Base-by-base conservation (phyloP, 2,797 vertebrate species). In the Enteromius thamalakanensis region DNA sequence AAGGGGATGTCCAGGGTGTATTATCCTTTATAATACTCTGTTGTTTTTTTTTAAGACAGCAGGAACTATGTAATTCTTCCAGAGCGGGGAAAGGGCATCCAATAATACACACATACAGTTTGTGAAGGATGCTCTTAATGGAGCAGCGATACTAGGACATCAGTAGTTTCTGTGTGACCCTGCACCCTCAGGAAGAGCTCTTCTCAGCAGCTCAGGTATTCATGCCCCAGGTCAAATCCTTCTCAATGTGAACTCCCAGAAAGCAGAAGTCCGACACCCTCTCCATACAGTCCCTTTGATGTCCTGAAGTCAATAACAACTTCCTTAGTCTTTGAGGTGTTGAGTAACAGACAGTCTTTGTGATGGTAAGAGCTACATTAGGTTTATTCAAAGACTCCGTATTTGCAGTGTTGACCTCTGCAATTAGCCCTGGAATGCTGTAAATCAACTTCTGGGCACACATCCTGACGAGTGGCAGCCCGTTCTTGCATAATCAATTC, bases 181-280 rank as follows among this genome's bases (percentile, higher is more conserved):
- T 4, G 62, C 47, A 49, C 47, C 47, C 49, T 71, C 21, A 47
- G 69, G 10, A 45, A 9, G 6, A 37, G 34, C 34, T 34, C 34
- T 34, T 34, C 34, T 32, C 32, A 32, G 32, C 32, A 32, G 32
- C 32, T 32, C 23, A 23, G 69, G 45, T 32, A 15, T 21, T 74
- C 3, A 14, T 6, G 7, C 60, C 60, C 60, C 47, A 79, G 45
- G 79, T 60, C 17, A 71, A n/a, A 68, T 71, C 67, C 34, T 58
- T 7, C 15, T 26, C 40, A 26, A 58, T n/a, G 37, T 17, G 17
- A 12, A 60, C 64, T 53, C 64, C 47, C 64, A 69, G 37, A 23
- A 83, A 78, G 6, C 49, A 1, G 42, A 84, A 72, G 53, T 34
- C 40, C 1, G 51, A 6, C n/a, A 72, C 40, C 34, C 82, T 83